A percentile compares a stretch with the other conserved stretches of the same genome.
Conservation (phyloP, 2,113 vertebrate species). For the Psilopogon haemacephalus region DNA sequence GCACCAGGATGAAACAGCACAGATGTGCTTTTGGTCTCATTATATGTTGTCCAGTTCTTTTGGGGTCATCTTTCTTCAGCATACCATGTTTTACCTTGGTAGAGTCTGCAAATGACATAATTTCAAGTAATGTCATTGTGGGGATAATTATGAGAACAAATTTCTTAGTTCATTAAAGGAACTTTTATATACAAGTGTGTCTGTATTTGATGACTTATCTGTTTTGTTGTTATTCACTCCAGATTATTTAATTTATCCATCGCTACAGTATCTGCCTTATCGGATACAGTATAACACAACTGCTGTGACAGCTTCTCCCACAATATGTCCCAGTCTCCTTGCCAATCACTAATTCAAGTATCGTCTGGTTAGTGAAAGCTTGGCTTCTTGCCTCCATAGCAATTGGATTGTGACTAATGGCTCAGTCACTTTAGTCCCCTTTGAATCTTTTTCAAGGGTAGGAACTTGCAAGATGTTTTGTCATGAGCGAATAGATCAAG, state of each 20-base stretch:
- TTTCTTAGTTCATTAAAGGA: slow-evolving; percentile 41
- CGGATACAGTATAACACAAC: not conserved
- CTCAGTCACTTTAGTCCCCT: not conserved
- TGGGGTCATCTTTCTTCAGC: slow-evolving; percentile 37
- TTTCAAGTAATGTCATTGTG: slow-evolving; percentile 30
- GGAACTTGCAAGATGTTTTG: not conserved
- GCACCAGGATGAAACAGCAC: slow-evolving; percentile 45
- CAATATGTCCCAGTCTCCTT: not conserved
- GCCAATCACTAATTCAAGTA: not conserved
- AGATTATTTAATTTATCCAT: slow-evolving; percentile 20
- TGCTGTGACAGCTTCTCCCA: not conserved
- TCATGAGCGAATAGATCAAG: not conserved
- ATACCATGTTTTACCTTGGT: slow-evolving; percentile 18
- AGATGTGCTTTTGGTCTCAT: slow-evolving; percentile 57
- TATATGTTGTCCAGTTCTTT: slow-evolving; percentile 43
- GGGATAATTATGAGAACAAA: slow-evolving; percentile 1
- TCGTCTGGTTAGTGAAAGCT: slow-evolving; percentile 31
- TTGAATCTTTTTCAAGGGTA: not conserved
- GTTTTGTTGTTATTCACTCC: slow-evolving; percentile 9
- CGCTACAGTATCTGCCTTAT: not conserved
- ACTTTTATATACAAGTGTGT: slow-evolving; percentile 28
- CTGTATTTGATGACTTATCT: slow-evolving; percentile 11
- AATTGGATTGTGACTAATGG: slow-evolving; percentile 28
- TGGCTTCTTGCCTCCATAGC: slow-evolving; percentile 5
- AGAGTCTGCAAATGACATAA: not conserved